Evolutionary conservation across 2,888 invertebrate species (phyloP).

Genomic region (Tetranychus piercei): DNA sequence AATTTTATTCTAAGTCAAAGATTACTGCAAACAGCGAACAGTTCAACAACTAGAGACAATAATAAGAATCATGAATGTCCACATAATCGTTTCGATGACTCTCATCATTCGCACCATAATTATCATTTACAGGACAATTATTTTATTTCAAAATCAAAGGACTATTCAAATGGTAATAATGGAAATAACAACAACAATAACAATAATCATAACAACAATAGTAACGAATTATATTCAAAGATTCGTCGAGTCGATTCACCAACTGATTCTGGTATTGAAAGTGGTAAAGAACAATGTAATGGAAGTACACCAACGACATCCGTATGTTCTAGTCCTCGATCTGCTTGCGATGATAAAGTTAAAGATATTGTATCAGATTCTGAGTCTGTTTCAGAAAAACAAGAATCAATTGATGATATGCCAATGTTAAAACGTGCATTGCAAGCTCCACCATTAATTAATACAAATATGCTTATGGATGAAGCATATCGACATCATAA

Average conservation of each 20-base stretch:
- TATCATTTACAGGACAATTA: background rate
- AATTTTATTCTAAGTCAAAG: slow-evolving; percentile 6
- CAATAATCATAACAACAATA: background rate
- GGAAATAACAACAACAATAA: slow-evolving; percentile 4
- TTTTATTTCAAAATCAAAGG: background rate
- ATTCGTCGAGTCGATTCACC: slow-evolving; percentile 52
- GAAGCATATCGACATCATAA: slow-evolving; percentile 89
- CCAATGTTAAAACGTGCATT: slow-evolving; percentile 77
- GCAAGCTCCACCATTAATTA: slow-evolving; percentile 75
- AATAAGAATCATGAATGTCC: background rate
- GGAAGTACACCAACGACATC: slow-evolving; percentile 26
- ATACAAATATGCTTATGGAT: slow-evolving; percentile 67
- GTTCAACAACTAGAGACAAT: background rate
- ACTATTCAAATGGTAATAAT: slow-evolving; percentile 6
- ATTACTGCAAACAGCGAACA: background rate
- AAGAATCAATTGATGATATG: slow-evolving; percentile 56
- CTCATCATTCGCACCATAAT: background rate
- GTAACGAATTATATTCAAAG: slow-evolving; percentile 11
- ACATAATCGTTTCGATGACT: background rate
- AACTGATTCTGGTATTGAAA: slow-evolving; percentile 80
- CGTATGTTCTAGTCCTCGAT: slow-evolving; percentile 36
- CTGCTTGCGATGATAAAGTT: slow-evolving; percentile 41
- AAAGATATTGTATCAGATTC: slow-evolving; percentile 37
- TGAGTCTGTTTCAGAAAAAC: slow-evolving; percentile 18
- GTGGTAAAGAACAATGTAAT: slow-evolving; percentile 70